Conservation (phyloP, 2,797 vertebrate genomes). For the Sebastes minor region DNA sequence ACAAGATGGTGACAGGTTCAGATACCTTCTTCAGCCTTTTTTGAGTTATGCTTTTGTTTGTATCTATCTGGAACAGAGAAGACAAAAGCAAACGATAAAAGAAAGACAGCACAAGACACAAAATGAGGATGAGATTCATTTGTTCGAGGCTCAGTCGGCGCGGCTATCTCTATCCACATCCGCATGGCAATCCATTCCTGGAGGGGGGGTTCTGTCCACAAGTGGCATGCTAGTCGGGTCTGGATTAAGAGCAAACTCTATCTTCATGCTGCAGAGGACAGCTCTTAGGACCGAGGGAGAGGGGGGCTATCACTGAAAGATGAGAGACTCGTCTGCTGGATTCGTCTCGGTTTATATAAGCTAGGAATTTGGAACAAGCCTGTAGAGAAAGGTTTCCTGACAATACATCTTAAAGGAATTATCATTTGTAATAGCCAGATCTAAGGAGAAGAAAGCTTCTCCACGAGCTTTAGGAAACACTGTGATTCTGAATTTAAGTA, state of each 20-base stretch:
- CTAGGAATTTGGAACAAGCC: neutral
- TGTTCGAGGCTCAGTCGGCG: slow-evolving; percentile 57
- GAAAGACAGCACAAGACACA: slow-evolving; percentile 76
- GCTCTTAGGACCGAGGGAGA: slow-evolving; percentile 43
- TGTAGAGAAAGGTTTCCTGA: neutral
- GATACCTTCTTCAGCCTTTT: slow-evolving; percentile 89
- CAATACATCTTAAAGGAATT: neutral
- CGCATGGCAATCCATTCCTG: slow-evolving; percentile 42
- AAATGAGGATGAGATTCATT: slow-evolving; percentile 72
- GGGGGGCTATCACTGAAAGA: slow-evolving; percentile 11
- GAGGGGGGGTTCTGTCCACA: slow-evolving; percentile 7
- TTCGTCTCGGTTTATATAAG: neutral
- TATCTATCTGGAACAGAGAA: slow-evolving; percentile 91
- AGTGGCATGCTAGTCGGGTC: slow-evolving; percentile 73
- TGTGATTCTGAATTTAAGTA: neutral
- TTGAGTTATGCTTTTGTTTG: slow-evolving; percentile 94
- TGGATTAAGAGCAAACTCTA: slow-evolving; percentile 56
- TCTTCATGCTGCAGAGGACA: slow-evolving; percentile 69
- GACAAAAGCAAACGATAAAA: slow-evolving; percentile 81
- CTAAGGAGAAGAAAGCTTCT: neutral
- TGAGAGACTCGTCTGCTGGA: neutral
- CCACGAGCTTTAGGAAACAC: neutral
- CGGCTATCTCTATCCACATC: slow-evolving; percentile 35
- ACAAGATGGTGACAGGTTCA: slow-evolving; percentile 78
- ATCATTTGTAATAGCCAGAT: neutral